phyloP scores from a whole-genome alignment of 2,797 vertebrate species.

The Thalassophryne amazonica region DNA sequence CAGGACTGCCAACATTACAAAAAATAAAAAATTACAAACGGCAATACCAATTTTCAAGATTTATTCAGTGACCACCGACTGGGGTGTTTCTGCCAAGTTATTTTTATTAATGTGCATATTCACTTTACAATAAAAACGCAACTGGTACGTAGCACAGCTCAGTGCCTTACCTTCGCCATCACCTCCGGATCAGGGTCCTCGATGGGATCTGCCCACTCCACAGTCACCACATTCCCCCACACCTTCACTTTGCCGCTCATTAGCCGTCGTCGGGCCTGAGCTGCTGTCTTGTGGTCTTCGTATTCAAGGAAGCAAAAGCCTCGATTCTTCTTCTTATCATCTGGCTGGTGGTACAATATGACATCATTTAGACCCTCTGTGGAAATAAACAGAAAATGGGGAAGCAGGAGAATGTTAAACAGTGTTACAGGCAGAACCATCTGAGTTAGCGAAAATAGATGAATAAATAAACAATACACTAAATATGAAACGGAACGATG shows the following conservation, averaged over 20 bases:
- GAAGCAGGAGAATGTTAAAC: not conserved
- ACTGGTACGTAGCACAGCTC: no score
- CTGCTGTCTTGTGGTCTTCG: constrained; percentile 98
- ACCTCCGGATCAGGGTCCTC: constrained; percentile 99
- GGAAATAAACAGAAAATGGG: constrained; percentile 16
- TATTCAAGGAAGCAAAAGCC: constrained; percentile 99
- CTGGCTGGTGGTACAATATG: constrained; percentile 98
- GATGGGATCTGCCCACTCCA: constrained; percentile 98
- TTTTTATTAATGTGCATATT: no score
- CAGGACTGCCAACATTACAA: no score
- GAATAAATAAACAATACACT: not conserved
- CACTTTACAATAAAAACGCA: no score
- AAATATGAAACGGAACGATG: not conserved
- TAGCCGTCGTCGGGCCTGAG: constrained; percentile 94
- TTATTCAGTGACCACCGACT: no score
- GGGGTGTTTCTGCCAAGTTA: no score
- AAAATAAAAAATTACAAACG: no score
- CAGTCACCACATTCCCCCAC: constrained; percentile 97
- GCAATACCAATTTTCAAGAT: no score
- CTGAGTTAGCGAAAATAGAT: no score
- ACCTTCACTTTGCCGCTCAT: constrained; percentile 99
- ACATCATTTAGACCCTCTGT: constrained; percentile 98
- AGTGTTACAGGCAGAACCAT: no score
- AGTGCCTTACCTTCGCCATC: constrained; percentile 91
- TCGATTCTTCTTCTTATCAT: constrained; percentile 98